phyloP scores from a whole-genome alignment of 2,113 vertebrate species.

The Pseudorectes ferrugineus region DNA sequence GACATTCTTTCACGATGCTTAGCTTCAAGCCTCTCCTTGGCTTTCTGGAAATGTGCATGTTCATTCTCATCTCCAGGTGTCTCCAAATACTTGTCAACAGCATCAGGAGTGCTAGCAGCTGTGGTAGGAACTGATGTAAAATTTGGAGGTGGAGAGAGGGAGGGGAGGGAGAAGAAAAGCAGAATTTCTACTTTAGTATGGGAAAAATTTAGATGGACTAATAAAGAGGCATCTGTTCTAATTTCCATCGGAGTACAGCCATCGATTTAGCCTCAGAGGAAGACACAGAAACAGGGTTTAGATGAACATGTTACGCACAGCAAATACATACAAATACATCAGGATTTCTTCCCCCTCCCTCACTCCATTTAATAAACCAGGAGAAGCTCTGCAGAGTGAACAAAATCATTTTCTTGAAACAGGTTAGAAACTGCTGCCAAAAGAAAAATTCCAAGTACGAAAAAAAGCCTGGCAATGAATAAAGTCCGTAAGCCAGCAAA shows the following conservation, averaged over 20 bases:
- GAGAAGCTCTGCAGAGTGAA: neutral
- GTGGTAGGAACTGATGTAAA: conserved; percentile 86
- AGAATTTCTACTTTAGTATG: neutral
- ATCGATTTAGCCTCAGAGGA: neutral
- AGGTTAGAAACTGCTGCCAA: neutral
- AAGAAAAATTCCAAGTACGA: neutral
- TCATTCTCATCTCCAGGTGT: conserved; percentile 95
- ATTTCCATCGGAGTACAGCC: neutral
- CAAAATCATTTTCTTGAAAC: neutral
- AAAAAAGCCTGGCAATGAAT: neutral
- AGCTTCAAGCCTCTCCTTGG: conserved; percentile 94
- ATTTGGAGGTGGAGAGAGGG: neutral
- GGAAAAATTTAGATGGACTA: neutral
- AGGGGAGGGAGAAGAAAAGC: neutral
- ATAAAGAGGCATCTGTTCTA: neutral
- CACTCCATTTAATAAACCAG: neutral
- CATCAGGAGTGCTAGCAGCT: conserved; percentile 88
- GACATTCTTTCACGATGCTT: conserved; percentile 97
- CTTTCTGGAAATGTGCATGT: conserved; percentile 94
- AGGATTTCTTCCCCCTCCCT: neutral
- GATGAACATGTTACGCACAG: neutral
- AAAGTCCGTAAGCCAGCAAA: neutral
- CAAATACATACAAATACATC: neutral
- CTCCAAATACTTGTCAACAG: conserved; percentile 95
- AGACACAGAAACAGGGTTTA: neutral